These are phyloP conservation scores for Maconellicoccus hirsutus DNA, from an alignment of 1,140 invertebrate genomes.

Conservation along the genomic window DNA sequence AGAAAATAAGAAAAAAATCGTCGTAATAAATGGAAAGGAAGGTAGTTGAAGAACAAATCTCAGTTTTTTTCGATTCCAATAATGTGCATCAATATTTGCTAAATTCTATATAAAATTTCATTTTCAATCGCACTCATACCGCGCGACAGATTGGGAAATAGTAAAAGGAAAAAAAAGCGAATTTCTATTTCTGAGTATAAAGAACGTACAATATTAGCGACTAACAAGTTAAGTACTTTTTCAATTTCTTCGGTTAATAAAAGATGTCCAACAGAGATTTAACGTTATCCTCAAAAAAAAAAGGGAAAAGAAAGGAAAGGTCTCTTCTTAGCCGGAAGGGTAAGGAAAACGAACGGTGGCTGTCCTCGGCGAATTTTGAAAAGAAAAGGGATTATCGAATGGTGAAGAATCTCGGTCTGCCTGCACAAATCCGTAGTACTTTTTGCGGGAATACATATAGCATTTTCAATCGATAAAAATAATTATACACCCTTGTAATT, in stretches of 20 bases:
- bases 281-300: not conserved
- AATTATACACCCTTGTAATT: not conserved
- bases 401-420: not conserved
- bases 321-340: not conserved
- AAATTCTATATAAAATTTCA: slow-evolving; percentile 6
- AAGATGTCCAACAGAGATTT: slow-evolving; percentile 4
- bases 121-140: not conserved
- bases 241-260: slow-evolving; percentile 4
- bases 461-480: slow-evolving; percentile 9
- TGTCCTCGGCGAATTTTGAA: not conserved
- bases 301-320: not conserved
- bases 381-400: slow-evolving; percentile 9
- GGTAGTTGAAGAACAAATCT: not conserved
- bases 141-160: no score
- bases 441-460: not conserved
- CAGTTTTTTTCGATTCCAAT: not conserved
- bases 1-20: no score
- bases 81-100: slow-evolving; percentile 4
- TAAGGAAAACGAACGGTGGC: not conserved
- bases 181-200: not conserved
- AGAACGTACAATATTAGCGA: slow-evolving; percentile 4
- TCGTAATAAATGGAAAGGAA: not conserved
- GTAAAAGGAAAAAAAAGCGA: no score
- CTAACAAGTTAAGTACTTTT: slow-evolving; percentile 4
- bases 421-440: not conserved